These are phyloP conservation scores for Lasioglossum malachurum DNA, from an alignment of 2,888 invertebrate species.

Conservation along the genomic window DNA sequence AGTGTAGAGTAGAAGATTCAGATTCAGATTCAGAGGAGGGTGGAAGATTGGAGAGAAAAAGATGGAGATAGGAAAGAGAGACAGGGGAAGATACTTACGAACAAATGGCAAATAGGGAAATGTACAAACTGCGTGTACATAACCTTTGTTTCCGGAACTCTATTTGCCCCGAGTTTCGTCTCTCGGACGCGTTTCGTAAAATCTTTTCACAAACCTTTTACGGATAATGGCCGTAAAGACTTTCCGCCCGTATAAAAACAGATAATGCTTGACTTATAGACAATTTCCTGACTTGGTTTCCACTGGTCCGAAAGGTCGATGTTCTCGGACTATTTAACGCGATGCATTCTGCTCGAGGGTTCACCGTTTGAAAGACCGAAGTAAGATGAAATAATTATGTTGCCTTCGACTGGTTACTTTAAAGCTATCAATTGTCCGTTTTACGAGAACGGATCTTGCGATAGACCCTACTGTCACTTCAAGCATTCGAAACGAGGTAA, in stretches of 20 bases:
- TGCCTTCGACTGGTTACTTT: conserved; percentile 96
- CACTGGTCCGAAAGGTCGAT: conserved; percentile 16
- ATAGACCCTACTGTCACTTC: conserved; percentile 96
- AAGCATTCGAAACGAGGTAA: conserved; percentile 92
- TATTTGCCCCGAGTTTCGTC: conserved; percentile 25
- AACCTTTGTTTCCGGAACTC: conserved; percentile 43
- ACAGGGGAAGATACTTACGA: conserved; percentile 15
- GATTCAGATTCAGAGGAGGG: neutral
- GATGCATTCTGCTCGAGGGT: conserved; percentile 42
- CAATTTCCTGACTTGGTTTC: conserved; percentile 8
- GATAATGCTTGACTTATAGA: conserved; percentile 21
- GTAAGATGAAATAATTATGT: conserved; percentile 87
- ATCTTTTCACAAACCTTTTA: neutral
- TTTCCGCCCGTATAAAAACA: neutral
- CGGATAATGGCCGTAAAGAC: conserved; percentile 5
- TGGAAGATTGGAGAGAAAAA: neutral
- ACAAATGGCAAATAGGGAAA: conserved; percentile 37
- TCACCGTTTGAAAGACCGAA: conserved; percentile 48
- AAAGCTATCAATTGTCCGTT: conserved; percentile 94
- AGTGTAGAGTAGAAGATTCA: neutral
- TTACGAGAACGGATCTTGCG: conserved; percentile 92
- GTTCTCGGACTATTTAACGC: conserved; percentile 9
- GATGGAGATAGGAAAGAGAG: neutral
- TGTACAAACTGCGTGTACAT: conserved; percentile 42
- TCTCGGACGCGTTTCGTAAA: conserved; percentile 21